These are phyloP conservation scores for Crotalus helleri DNA, from an alignment of 2,113 vertebrate genomes.

Conservation along the genomic window DNA sequence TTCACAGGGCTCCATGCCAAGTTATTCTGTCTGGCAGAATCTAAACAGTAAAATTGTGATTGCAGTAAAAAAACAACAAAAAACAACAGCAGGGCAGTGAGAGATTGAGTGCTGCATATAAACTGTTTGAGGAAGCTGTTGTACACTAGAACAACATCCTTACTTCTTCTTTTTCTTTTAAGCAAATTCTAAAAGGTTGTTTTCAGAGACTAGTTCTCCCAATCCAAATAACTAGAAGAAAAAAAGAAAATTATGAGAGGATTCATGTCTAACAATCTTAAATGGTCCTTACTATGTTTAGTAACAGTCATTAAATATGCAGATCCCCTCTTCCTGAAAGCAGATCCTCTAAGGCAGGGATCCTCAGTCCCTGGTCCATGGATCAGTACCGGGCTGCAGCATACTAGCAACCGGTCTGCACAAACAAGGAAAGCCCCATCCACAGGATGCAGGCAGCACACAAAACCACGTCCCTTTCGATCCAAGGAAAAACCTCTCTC, in stretches of 20 bases:
- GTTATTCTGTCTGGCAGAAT: accelerated
- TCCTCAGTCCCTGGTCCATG: too few species aligned
- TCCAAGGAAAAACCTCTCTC: too few species aligned
- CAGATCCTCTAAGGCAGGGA: background rate
- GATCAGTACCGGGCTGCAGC: too few species aligned
- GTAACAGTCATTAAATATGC: constrained; percentile 14
- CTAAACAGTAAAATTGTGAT: background rate
- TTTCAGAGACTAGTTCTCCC: background rate
- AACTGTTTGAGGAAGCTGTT: background rate
- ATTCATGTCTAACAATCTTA: background rate
- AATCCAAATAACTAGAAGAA: background rate
- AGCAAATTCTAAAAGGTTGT: background rate
- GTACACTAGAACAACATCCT: background rate
- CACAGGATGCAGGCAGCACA: too few species aligned
- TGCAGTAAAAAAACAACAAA: background rate
- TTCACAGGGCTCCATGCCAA: background rate
- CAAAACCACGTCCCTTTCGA: too few species aligned
- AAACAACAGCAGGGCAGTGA: background rate
- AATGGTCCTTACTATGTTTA: background rate
- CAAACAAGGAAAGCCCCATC: too few species aligned
- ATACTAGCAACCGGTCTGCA: too few species aligned
- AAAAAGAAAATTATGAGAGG: background rate
- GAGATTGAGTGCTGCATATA: background rate
- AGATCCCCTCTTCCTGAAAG: accelerated
- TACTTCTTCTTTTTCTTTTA: constrained; percentile 3